These are phyloP conservation scores for Clivina fossor DNA, from an alignment of 2,888 invertebrate species.

Conservation along the genomic window DNA sequence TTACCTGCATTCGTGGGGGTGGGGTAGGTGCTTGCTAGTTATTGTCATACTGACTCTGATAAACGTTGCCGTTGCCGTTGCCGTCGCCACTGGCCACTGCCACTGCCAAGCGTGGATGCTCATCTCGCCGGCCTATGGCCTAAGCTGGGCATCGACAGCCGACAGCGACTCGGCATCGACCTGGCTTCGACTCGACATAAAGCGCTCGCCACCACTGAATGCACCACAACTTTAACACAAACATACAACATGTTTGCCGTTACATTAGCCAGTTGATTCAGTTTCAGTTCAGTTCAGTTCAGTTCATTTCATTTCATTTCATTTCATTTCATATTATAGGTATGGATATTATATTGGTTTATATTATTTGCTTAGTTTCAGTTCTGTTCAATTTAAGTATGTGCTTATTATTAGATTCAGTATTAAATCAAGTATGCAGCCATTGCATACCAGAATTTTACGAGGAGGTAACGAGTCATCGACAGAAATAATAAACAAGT, in stretches of 20 bases:
- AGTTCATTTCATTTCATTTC: slow-evolving; percentile 17
- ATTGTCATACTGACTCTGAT: slow-evolving; percentile 2
- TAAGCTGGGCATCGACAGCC: slow-evolving; percentile 21
- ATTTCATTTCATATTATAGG: too few relatives aligned
- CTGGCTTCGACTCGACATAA: slow-evolving; percentile 39
- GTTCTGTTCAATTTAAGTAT: slow-evolving; percentile 27
- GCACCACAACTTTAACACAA: slow-evolving; percentile 51
- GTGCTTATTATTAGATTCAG: slow-evolving; percentile 24
- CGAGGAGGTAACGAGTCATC: slow-evolving; percentile 56
- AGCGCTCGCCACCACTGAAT: slow-evolving; percentile 49
- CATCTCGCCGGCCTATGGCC: slow-evolving; percentile 22
- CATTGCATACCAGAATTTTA: slow-evolving; percentile 42
- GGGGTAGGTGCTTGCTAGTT: slow-evolving; percentile 29
- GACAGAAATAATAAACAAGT: slow-evolving; percentile 44
- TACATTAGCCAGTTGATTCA: slow-evolving; percentile 25
- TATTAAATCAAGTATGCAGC: slow-evolving; percentile 26
- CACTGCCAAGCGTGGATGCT: slow-evolving; percentile 36
- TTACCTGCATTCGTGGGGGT: slow-evolving; percentile 35
- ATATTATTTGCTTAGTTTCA: slow-evolving; percentile 16
- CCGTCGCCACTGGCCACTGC: slow-evolving; percentile 37
- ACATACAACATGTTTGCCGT: slow-evolving; percentile 41
- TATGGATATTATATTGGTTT: not conserved
- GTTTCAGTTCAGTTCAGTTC: slow-evolving; percentile 7
- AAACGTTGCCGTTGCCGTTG: not conserved
- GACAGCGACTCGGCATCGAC: slow-evolving; percentile 38